Percentiles rank a stretch among this genome's conserved stretches.
Evolutionary conservation across 2,113 vertebrate species (phyloP).

Genomic region (Atractosteus spatula): DNA sequence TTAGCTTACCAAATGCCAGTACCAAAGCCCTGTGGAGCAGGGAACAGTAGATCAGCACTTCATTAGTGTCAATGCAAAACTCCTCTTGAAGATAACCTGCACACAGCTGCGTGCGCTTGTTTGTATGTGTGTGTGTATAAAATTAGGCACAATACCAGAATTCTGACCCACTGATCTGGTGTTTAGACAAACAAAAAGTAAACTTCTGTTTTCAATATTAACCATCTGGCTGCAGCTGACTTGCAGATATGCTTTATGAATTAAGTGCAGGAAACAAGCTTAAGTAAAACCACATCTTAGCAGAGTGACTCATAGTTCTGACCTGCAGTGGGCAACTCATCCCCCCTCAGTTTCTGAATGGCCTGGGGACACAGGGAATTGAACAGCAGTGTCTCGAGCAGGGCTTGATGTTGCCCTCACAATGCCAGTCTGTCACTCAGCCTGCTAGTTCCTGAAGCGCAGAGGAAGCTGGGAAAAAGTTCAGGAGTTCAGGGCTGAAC

Average conservation of each 20-base stretch:
- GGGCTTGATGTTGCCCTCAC: not conserved
- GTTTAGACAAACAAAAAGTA: conserved; percentile 14
- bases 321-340: conserved; percentile 1
- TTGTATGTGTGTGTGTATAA: too few species aligned
- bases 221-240: conserved; percentile 7
- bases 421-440: not conserved
- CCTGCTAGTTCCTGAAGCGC: not conserved
- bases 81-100: not conserved
- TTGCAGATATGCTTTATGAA: conserved; percentile 12
- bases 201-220: conserved; percentile 14
- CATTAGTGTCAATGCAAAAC: too few species aligned
- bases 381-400: not conserved
- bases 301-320: not conserved
- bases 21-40: too few species aligned
- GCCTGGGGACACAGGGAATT: not conserved
- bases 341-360: not conserved
- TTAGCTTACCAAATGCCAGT: too few species aligned
- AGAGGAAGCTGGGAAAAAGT: not conserved
- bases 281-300: conserved; percentile 13
- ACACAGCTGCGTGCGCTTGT: not conserved
- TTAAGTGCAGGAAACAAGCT: conserved; percentile 14
- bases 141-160: too few species aligned
- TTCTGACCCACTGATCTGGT: conserved; percentile 3
- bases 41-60: too few species aligned
- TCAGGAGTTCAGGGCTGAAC: not conserved